These are phyloP conservation scores for Lordiphosa fenestrarum DNA, from an alignment of 2,888 invertebrate genomes.

Conservation along the genomic window DNA sequence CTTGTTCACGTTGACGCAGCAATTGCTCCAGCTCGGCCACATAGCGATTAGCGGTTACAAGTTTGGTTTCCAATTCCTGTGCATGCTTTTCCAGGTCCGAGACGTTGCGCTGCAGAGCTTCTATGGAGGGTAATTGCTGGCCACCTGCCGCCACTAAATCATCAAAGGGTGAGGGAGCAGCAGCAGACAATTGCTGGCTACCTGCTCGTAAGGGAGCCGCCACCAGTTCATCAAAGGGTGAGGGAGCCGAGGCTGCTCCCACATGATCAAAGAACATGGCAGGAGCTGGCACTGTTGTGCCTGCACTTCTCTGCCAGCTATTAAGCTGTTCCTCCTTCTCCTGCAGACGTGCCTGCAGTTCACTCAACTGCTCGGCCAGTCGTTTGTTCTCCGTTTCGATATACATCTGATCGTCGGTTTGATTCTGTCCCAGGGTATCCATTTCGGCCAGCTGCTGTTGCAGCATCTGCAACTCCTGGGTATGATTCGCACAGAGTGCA, in stretches of 20 bases:
- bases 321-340: conserved; percentile 39
- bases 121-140: conserved; percentile 55
- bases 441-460: conserved; percentile 77
- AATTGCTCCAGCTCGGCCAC: conserved; percentile 48
- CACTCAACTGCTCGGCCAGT: conserved; percentile 81
- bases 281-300: too few relatives aligned
- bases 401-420: conserved; percentile 80
- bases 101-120: conserved; percentile 78
- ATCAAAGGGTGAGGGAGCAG: conserved; percentile 2
- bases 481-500: conserved; percentile 77
- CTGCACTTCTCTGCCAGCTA: neutral
- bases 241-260: conserved; percentile 53
- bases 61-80: conserved; percentile 78
- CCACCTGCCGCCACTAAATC: neutral
- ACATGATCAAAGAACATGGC: too few relatives aligned
- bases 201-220: conserved; percentile 46
- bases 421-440: conserved; percentile 79
- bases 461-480: conserved; percentile 76
- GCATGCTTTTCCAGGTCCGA: conserved; percentile 79
- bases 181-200: conserved; percentile 18
- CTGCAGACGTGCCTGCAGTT: conserved; percentile 81
- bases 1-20: conserved; percentile 35
- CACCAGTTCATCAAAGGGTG: conserved; percentile 64
- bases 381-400: conserved; percentile 83
- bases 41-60: conserved; percentile 70